Evolutionary conservation across 23 tunicate genomes (phyloP), one percentile per base, ranked within the genome.

Genomic region (Ascidia mentula): DNA sequence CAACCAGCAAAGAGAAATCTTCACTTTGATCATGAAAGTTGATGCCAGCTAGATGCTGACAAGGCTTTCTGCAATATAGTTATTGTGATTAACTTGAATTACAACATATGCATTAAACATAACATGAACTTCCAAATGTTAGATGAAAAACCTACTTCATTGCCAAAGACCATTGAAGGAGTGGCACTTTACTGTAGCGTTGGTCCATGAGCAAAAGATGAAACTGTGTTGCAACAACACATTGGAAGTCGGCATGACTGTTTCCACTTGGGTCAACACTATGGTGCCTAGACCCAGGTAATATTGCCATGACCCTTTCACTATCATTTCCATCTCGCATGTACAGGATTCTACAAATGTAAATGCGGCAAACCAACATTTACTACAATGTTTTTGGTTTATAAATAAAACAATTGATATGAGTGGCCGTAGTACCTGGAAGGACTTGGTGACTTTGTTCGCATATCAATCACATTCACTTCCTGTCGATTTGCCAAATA

Each of bases 201-300:
- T 76, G 80, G 37, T 88, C 92, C 34, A 71, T 72, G 38, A 88
- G 46, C 26, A 40, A 24, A 37, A 88, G 69, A 72, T 82, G 46
- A 31, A 18, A 37, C 40, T 72, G 33, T 32, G 92, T 88, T 40
- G 92, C 87, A 17, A 78, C 76, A 36, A 71, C 12, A 53, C 77
- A 77, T 69, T 88, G 83, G 72, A 53, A 53, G 24, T 20, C 24
- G 65, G 22, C 28, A 26, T 53, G 65, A 9, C 28, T 53, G 24
- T 45, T 76, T 31, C 82, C 92, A 59, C 82, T 71, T n/a, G 6
- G 5, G 22, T n/a, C 46, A 17, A 38, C 77, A 22, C 22, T 6
- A 18, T 38, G 22, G 24, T 32, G 22, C 18, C 36, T 20, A 38
- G 40, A 53, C 24, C 65, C 65, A 6, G 65, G 65, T 5, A 5